Base-by-base conservation (phyloP, 2,888 invertebrate species). In the Pollenia labialis region DNA sequence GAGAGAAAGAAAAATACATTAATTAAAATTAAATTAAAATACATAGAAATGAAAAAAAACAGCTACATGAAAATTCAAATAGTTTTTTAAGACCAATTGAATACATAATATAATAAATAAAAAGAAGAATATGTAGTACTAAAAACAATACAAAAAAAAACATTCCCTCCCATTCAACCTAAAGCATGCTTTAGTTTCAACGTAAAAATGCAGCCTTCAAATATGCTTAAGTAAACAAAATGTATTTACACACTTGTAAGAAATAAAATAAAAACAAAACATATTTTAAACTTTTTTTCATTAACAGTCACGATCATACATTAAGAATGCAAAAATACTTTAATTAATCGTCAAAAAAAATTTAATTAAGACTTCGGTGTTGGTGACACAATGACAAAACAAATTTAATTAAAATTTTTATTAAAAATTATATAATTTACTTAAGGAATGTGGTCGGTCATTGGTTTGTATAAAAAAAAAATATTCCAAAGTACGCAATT, bases 301-400 rank as follows among this genome's bases (percentile, higher is more conserved):
- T n/a, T 18, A n/a, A 42, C 64, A 81, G 18, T 50, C 75, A 81
- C 74, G 74, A 50, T 75, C 75, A 81, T 75, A 75, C 68, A 75
- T 75, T 75, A 75, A 68, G 58, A 32, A 32, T 32, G 32, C 32
- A 32, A 32, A 32, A 32, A 6, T 32, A 32, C 32, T 6, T 32
- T 32, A 32, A 32, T 32, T 32, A 32, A 32, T 32, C 32, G 32
- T 32, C 32, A 32, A 32, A 32, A 32, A 6, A 6, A 32, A 32
- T 32, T 32, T 32, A 6, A 32, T 32, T 32, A 32, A 32, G 32
- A 32, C 6, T 6, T 32, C n/a, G 32, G 32, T 32, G 32, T 4
- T 32, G 32, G 32, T 32, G 32, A 32, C 32, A 32, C 32, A 32
- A 6, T 32, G 4, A 32, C 4, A 32, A 32, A 32, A 32, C 32